These are phyloP conservation scores for Eulemur rubriventer DNA, from an alignment of 2,797 vertebrate genomes.

Conservation along the genomic window DNA sequence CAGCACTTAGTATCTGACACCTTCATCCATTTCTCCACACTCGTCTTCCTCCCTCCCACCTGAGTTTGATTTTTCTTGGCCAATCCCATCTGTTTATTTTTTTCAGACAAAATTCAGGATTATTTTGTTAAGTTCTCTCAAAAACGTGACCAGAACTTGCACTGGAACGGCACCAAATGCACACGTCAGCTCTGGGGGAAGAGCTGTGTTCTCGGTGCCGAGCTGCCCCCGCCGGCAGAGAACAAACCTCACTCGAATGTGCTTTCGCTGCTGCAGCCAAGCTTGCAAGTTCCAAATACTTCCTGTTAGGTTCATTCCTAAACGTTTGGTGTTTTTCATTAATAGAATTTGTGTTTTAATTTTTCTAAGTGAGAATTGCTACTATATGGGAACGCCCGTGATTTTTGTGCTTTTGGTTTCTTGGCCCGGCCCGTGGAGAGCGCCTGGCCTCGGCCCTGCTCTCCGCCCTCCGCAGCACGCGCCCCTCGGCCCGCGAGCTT, in stretches of 20 bases:
- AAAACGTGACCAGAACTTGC: neutral
- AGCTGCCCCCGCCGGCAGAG: too few species aligned
- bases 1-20: accelerated
- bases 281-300: accelerated
- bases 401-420: neutral
- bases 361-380: neutral
- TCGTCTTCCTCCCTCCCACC: too few species aligned
- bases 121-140: neutral
- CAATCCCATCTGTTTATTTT: neutral
- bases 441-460: accelerated
- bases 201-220: accelerated
- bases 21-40: accelerated
- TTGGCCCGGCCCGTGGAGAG: neutral
- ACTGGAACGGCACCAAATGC: neutral
- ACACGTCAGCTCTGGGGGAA: accelerated
- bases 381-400: neutral
- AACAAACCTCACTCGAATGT: accelerated
- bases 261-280: accelerated
- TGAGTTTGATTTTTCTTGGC: neutral
- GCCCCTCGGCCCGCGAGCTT: neutral
- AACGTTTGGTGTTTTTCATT: neutral
- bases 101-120: neutral
- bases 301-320: neutral
- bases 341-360: neutral
- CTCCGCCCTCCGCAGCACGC: accelerated